Evolutionary conservation across 2,888 invertebrate species (phyloP), one percentile per base, ranked within the genome.

Genomic region (Pyrgus malvae): DNA sequence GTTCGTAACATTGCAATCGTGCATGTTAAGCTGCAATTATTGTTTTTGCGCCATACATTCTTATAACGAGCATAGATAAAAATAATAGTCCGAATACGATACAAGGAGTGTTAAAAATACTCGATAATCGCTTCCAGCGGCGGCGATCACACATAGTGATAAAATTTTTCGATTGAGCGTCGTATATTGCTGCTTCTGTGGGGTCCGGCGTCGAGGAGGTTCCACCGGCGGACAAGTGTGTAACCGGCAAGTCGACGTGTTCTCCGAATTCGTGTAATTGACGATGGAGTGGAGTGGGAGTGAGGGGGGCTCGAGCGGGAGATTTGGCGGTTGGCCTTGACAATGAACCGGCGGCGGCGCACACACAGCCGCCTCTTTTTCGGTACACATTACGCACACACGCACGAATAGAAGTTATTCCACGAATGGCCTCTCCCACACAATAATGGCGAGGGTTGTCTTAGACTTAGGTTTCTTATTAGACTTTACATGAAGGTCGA

Each of bases 251-350:
- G 63, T 67, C 69, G 70, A 76, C 72, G 74, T 76, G 74, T 79
- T 79, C 75, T 78, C 64, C 74, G 74, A 72, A 81, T 77, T 72
- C 74, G 69, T 74, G 80, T 83, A 84, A 83, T 83, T 80, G 82
- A 74, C 70, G 72, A 70, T 70, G 76, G 75, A 76, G 76, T 70
- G 73, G 70, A 74, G 59, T 55, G 63, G 55, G 59, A 58, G 62
- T 63, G 77, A 76, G 63, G 62, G 72, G 80, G 80, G 75, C 75
- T 72, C 74, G 74, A 78, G 81, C 82, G 80, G 83, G 83, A 87
- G 85, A 87, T 89, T 88, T 82, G 89, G 89, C 81, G 74, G 89
- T 83, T 89, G 89, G 87, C 89, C 88, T 89, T 89, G 88, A 83
- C 86, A 88, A 81, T 88, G 87, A 85, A 88, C 88, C 78, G 88